These are phyloP conservation scores for Melanchra persicariae DNA, from an alignment of 2,888 invertebrate species.

Conservation along the genomic window DNA sequence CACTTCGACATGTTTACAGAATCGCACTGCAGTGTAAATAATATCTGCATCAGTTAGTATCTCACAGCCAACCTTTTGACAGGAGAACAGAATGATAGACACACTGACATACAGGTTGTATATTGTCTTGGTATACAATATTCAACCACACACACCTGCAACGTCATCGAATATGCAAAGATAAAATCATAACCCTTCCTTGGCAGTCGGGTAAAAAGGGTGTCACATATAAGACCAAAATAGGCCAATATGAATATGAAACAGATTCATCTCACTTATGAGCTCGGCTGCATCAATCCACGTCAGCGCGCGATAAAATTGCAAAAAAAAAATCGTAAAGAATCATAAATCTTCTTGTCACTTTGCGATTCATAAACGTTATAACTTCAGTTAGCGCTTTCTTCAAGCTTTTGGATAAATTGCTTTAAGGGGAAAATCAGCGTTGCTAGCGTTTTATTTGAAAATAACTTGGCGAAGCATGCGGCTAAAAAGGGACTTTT, in stretches of 20 bases:
- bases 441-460: conserved; percentile 5
- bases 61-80: background rate
- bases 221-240: conserved; percentile 41
- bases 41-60: background rate
- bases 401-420: conserved; percentile 4
- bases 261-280: conserved; percentile 49
- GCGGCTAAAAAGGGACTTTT: background rate
- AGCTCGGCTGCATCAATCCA: conserved; percentile 64
- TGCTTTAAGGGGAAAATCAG: background rate
- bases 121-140: conserved; percentile 5
- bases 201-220: no score
- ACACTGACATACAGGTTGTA: background rate
- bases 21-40: no score
- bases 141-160: conserved; percentile 1
- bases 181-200: no score
- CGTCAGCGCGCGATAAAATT: conserved; percentile 60
- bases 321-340: conserved; percentile 47
- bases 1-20: no score
- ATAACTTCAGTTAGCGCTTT: conserved; percentile 25
- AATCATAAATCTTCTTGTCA: conserved; percentile 61
- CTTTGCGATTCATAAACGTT: conserved; percentile 49
- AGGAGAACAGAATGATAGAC: background rate
- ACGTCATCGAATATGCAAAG: conserved; percentile 47
- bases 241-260: conserved; percentile 48
- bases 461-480: background rate